Conservation (phyloP, 2,113 vertebrate genomes). For the Cryptomyrus ogoouensis region DNA sequence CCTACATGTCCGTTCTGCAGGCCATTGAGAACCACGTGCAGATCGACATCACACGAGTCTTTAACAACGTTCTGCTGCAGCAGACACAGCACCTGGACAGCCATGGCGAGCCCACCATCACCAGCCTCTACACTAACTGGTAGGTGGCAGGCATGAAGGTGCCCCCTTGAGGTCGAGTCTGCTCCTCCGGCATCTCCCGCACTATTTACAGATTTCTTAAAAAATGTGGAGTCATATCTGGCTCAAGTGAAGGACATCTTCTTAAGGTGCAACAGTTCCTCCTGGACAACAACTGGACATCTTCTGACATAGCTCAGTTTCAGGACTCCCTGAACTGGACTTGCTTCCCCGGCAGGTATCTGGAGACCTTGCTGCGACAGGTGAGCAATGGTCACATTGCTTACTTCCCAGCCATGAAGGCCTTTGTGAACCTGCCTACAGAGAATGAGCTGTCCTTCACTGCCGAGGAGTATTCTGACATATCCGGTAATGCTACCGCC, state of each 20-base stretch:
- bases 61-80: constrained; percentile 97
- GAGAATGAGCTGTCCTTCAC: constrained; percentile 97
- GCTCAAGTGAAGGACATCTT: neutral
- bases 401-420: constrained; percentile 98
- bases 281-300: neutral
- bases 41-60: constrained; percentile 96
- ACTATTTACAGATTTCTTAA: neutral
- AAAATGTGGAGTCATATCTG: neutral
- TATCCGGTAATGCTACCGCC: constrained; percentile 73
- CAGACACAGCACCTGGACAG: constrained; percentile 98
- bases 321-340: neutral
- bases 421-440: constrained; percentile 95
- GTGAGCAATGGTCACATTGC: constrained; percentile 98
- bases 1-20: constrained; percentile 97
- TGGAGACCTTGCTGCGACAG: constrained; percentile 94
- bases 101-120: constrained; percentile 96
- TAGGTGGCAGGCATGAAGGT: constrained; percentile 49
- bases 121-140: constrained; percentile 98
- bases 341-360: constrained; percentile 68
- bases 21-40: constrained; percentile 98
- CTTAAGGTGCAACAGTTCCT: neutral
- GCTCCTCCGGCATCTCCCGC: neutral
- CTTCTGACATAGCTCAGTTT: neutral
- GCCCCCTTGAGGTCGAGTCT: neutral
- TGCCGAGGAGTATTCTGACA: constrained; percentile 96